Percentiles rank a stretch among this genome's conserved stretches.
Conservation (phyloP, 92 coral and sea anemone genomes). For the Pocillopora grandis region DNA sequence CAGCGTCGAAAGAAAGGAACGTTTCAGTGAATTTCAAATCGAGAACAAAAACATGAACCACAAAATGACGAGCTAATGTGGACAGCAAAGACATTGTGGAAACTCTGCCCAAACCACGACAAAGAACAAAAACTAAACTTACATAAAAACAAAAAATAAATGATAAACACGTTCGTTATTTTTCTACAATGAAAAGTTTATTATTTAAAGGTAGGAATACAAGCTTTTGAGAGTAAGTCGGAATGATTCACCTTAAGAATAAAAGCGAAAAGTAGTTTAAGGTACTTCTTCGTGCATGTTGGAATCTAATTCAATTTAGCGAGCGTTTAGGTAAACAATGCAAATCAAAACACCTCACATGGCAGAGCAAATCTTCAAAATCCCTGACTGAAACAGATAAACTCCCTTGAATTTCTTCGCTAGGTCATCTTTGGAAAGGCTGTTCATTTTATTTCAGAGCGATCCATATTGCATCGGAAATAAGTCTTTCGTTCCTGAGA, state of each 20-base stretch:
- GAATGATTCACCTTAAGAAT: neutral
- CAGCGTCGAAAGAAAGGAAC: neutral
- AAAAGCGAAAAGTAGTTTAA: neutral
- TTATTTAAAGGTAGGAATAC: neutral
- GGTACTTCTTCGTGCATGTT: neutral
- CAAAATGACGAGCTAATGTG: neutral
- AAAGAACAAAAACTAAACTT: neutral
- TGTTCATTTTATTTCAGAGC: no score
- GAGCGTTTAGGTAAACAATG: constrained; percentile 5
- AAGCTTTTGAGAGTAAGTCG: neutral
- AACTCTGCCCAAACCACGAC: neutral
- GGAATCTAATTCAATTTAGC: neutral
- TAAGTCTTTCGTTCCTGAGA: no score
- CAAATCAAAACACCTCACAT: neutral
- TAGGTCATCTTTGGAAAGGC: neutral
- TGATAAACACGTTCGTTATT: neutral
- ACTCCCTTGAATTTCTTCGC: neutral
- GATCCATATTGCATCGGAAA: no score
- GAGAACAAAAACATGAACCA: neutral
- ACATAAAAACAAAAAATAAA: neutral
- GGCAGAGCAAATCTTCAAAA: neutral
- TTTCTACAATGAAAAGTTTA: neutral
- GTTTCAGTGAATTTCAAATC: neutral
- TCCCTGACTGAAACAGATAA: neutral
- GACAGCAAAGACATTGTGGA: neutral